Evolutionary conservation across 2,113 vertebrate species (phyloP), one percentile per base, ranked within the genome.

Genomic region (Triplophysa tibetana): DNA sequence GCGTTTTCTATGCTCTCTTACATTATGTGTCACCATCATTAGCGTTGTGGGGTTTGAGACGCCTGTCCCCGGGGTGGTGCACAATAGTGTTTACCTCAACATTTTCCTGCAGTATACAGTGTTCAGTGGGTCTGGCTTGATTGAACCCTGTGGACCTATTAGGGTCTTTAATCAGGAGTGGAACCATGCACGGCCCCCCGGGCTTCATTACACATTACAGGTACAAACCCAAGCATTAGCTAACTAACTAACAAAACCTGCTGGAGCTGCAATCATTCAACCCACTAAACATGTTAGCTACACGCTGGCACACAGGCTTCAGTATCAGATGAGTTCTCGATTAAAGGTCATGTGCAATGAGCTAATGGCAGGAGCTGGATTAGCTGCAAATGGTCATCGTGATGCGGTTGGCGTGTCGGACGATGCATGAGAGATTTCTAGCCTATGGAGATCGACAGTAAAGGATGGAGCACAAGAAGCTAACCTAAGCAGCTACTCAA

Each of bases 111-210:
- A 89, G 90, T 92, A 90, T 93, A 86, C 90, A 90, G 88, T 92
- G 90, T 94, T 95, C 92, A 91, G 90, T 83, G 88, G 85, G 87
- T 85, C 80, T 87, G 89, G 82, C 84, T 83, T 97, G 95, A 98
- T 96, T 96, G 94, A 92, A 88, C 95, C 93, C 95, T 92, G 93
- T 94, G 93, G 95, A 93, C 91, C 94, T 85, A 92, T 95, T 89
- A 94, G 68, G 72, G 84, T 84, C 86, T 87, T 83, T 93, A 93
- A 94, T 94, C 86, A 82, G 91, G 92, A 72, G 33, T 50, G 63
- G 56, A 76, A 72, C 76, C 79, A 48, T 33, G 52, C 58, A 66
- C 75, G 88, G 90, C 89, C 95, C 90, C 94, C 8, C 24, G 89
- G 89, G 95, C 84, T 95, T 96, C 95, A 96, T 97, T 97, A 96